Base-by-base conservation (phyloP, 2,888 invertebrate species). In the Papilio demoleus region DNA sequence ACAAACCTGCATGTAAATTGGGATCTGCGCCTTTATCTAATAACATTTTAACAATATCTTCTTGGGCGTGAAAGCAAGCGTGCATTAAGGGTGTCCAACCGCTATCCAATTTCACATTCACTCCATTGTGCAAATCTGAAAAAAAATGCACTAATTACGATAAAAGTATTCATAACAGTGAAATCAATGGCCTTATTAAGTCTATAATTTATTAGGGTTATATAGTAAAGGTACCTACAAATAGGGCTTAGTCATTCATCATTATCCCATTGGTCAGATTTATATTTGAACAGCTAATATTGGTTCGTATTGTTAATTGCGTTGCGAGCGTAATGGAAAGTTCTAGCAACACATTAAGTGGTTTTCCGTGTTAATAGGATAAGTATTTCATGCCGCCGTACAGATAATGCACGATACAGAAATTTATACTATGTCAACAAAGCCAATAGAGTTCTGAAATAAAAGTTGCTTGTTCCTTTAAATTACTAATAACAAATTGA, bases 11-110 rank as follows among this genome's bases (percentile, higher is more conserved):
- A 76, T 87, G 87, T 72, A 86, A 77, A 81, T 95, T 94, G 17
- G 94, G 91, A 79, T 95, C 88, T 38, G 95, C 95, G 47, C 94
- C 94, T 70, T 84, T 83, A 12, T 90, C 84, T 70, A 95, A 78
- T 11, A 95, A 81, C 63, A 88, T 87, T 70, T 92, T 79, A 0
- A 94, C 87, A 72, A 94, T 86, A 72, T 89, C 84, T 19, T 88
- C 85, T 76, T 94, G 93, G 14, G 93, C 94, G 74, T 93, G 92
- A 50, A 94, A 94, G 66, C 94, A 92, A 12, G 95, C 94, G 80
- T 95, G 93, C 78, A 94, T 86, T 56, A 95, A 79, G 0, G 93
- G 88, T 59, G 94, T 94, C 95, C 95, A 95, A 31, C 93, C 94
- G 75, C 93, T 93, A 62, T 92, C 85, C 34, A 95, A 79, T 61